Base-by-base conservation (phyloP, 2,113 vertebrate species). In the Platysternon megacephalum region DNA sequence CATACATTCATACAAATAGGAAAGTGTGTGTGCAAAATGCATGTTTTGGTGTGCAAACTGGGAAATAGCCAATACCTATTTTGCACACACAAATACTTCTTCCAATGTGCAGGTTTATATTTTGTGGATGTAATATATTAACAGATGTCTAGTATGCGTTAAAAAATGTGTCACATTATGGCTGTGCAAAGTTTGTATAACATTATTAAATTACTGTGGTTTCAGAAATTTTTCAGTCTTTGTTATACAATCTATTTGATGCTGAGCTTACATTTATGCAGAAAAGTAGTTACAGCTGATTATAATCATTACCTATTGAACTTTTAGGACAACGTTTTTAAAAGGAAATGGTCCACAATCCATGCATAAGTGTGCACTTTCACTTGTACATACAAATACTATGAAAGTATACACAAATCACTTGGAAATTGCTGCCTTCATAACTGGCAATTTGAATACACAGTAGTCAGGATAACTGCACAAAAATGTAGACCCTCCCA, bases 41-140 rank as follows among this genome's bases (percentile, higher is more conserved):
- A 28, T 6, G 87, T 0, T 0, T 11, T 35, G 8, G 44, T 79
- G 91, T 9, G 46, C 8, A 46, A 86, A 46, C 0, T 8, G n/a
- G 5, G 49, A 44, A 82, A 49, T 26, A n/a, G 12, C 4, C 14
- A 55, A 2, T 26, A 8, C 9, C 65, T 52, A 58, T 28, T 35
- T 51, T 13, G 68, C 46, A 83, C 0, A 0, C 17, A 6, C 88
- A 84, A 26, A 51, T 9, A 55, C 9, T 24, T 29, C 39, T 49
- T 82, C 58, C 56, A 13, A 5, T 1, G 3, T 19, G 29, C 0
- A 0, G 32, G 58, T 11, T 52, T n/a, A 84, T 0, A 0, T 87
- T 68, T 90, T 11, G 35, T 1, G 3, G 35, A 86, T 84, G 44
- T 56, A 3, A 10, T 35, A 16, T 61, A 52, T 8, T 61, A 82